Evolutionary conservation across 2,797 vertebrate species (phyloP).

Genomic region (Neosilurus hyrtlii): DNA sequence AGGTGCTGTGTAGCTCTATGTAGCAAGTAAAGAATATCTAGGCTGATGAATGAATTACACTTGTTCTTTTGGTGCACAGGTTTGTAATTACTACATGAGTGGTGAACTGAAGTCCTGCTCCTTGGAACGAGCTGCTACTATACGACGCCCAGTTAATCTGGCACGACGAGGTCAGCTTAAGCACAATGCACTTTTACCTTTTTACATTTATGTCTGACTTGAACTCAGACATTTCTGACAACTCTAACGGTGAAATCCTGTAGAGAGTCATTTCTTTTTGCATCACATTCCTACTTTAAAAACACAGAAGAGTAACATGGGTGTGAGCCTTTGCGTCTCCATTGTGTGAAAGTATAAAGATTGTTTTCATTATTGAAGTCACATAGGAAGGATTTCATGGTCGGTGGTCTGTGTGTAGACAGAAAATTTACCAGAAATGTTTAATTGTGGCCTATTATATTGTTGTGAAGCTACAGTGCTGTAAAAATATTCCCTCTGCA

Average conservation of each 20-base stretch:
- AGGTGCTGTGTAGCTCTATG: background rate
- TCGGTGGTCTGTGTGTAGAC: conserved; percentile 22
- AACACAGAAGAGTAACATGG: conserved; percentile 29
- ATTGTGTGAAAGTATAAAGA: conserved; percentile 33
- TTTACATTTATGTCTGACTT: conserved; percentile 12
- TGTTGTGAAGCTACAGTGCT: background rate
- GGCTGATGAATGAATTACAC: background rate
- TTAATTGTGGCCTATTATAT: background rate
- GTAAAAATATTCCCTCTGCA: background rate
- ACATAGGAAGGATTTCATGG: background rate
- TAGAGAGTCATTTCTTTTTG: conserved; percentile 9
- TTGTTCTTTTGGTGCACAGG: conserved; percentile 66
- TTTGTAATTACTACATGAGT: conserved; percentile 86
- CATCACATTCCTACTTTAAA: conserved; percentile 32
- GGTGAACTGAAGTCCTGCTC: conserved; percentile 80
- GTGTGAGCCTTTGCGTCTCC: conserved; percentile 5
- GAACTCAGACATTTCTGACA: conserved; percentile 9
- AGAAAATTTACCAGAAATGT: conserved; percentile 1
- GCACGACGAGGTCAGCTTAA: conserved; percentile 75
- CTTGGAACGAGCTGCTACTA: conserved; percentile 80
- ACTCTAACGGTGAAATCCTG: background rate
- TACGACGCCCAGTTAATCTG: conserved; percentile 86
- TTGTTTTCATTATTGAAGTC: conserved; percentile 41
- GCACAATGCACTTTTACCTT: background rate
- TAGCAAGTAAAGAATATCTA: background rate